phyloP scores from a whole-genome alignment of 2,113 vertebrate genomes.

The Lasiurus cinereus region DNA sequence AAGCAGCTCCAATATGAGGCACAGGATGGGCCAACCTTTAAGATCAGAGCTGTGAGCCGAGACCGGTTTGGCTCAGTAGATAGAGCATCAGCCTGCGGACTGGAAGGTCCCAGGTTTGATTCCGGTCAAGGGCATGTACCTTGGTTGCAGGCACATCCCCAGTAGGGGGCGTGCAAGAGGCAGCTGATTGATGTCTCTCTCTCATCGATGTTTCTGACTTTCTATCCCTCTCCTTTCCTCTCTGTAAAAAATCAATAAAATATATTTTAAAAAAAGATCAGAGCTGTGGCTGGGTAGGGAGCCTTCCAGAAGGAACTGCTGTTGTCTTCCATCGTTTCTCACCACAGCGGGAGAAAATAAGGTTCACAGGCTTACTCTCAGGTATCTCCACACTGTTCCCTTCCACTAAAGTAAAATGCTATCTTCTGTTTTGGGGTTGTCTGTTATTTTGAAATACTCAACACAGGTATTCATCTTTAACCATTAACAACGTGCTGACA shows the following conservation, averaged over 20 bases:
- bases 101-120: too few relatives aligned
- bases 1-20: neutral
- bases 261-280: too few relatives aligned
- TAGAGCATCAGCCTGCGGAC: too few relatives aligned
- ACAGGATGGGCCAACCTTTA: neutral
- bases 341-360: neutral
- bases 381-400: neutral
- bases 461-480: neutral
- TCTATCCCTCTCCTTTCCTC: too few relatives aligned
- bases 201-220: too few relatives aligned
- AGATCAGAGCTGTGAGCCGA: too few relatives aligned
- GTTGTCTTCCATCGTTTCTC: conserved; percentile 59
- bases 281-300: conserved; percentile 40
- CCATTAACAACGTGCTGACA: neutral
- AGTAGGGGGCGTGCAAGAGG: too few relatives aligned
- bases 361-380: neutral
- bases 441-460: neutral
- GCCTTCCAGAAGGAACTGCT: conserved; percentile 35
- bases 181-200: too few relatives aligned
- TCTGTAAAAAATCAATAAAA: too few relatives aligned
- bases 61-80: too few relatives aligned
- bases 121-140: too few relatives aligned
- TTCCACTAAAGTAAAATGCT: neutral
- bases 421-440: neutral
- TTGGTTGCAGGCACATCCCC: too few relatives aligned